phyloP scores from a whole-genome alignment of 2,888 invertebrate species.

The Hypomecis punctinalis region DNA sequence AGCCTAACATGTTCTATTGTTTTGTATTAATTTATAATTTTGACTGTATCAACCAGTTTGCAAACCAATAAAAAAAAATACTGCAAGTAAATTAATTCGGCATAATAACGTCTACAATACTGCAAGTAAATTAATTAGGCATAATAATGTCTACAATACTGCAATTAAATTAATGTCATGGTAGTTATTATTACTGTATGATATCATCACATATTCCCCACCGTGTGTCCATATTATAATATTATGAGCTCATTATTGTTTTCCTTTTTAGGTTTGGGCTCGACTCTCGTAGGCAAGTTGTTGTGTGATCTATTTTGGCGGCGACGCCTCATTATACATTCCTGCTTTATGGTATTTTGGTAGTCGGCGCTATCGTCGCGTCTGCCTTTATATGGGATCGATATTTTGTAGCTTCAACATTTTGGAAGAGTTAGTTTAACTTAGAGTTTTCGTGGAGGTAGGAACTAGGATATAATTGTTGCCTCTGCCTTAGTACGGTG shows the following conservation, averaged over 20 bases:
- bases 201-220: constrained; percentile 10
- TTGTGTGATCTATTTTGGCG: constrained; percentile 19
- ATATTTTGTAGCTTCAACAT: constrained; percentile 12
- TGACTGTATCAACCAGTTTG: too few species aligned
- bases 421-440: not conserved
- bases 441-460: not conserved
- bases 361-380: constrained; percentile 17
- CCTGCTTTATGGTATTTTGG: constrained; percentile 21
- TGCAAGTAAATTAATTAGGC: too few species aligned
- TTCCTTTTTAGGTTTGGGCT: constrained; percentile 11
- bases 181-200: not conserved
- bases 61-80: too few species aligned
- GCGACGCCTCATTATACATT: constrained; percentile 28
- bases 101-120: too few species aligned
- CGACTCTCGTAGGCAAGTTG: constrained; percentile 6
- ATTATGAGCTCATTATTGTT: not conserved
- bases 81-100: too few species aligned
- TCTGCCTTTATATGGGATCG: constrained; percentile 28
- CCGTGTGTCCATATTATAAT: not conserved
- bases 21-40: too few species aligned
- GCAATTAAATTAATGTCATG: not conserved
- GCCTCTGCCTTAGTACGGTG: too few species aligned
- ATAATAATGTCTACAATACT: too few species aligned
- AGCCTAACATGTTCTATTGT: too few species aligned
- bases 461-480: too few species aligned